Evolutionary conservation across 1,140 invertebrate species (phyloP), one percentile per base, ranked within the genome.

Genomic region (Coenobita brevimanus): DNA sequence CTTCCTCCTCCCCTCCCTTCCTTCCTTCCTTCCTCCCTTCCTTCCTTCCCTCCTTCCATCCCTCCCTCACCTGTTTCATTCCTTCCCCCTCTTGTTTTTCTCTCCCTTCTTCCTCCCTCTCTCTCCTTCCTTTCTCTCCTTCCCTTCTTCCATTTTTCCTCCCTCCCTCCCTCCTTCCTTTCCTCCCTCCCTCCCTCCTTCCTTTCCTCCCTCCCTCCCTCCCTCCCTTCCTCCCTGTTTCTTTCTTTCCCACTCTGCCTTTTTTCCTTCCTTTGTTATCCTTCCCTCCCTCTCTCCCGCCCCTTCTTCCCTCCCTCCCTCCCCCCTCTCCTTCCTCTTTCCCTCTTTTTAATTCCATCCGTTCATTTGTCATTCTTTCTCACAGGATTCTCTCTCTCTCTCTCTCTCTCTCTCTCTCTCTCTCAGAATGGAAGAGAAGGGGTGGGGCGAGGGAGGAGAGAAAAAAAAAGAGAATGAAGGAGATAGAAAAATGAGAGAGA

Each of bases 21-120:
- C 41, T 46, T 30, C 27, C 41, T 78, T 24, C 50, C 38, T 78
- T 43, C 50, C 73, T 78, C 43, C 50, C 38, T n/a, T 78, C 43
- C 50, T n/a, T 78, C 73, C 50, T n/a, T 78, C 73, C 50, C 38
- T 78, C 73, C 50, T 21, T 78, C 73, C 50, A 13, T 78, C 73
- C 57, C 50, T 80, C 78, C 30, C 50, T 60, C 10, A 27, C 46
- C n/a, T 13, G 13, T 57, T 24, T 21, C 46, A n/a, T 83, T n/a
- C 30, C 4, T 83, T n/a, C 64, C 33, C 69, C 43, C 41, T 46
- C 38, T 10, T 27, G 33, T 46, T 10, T 17, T 43, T 46, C 27
- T 38, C 24, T 46, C 15, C 64, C 36, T 24, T 69, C 64, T 69
- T 27, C 36, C 64, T 30, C 64, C 36, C 64, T 30, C 64, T 30